Evolutionary conservation across 2,113 vertebrate species (phyloP).

Genomic region (Psilopogon haemacephalus): DNA sequence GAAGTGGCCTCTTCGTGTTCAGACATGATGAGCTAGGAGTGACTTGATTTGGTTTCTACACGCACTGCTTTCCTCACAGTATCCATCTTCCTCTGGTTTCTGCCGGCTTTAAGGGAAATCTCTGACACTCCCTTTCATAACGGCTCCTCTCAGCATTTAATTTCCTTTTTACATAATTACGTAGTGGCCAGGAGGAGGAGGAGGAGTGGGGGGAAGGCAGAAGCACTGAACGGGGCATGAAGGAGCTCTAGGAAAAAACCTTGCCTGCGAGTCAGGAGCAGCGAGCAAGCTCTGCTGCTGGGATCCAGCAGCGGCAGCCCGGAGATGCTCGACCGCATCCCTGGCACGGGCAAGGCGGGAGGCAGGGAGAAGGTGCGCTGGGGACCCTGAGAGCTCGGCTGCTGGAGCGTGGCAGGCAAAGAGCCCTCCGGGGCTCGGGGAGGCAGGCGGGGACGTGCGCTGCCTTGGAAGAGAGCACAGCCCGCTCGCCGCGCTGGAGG

Average conservation of each 20-base stretch:
- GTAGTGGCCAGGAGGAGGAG: not conserved
- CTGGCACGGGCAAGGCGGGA: not conserved
- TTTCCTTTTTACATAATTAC: not conserved
- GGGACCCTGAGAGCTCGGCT: not conserved
- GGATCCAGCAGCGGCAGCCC: not conserved
- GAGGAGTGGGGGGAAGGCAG: not conserved
- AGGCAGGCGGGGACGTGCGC: conserved; percentile 15
- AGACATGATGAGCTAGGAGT: not conserved
- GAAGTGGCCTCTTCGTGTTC: not conserved
- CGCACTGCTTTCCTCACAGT: not conserved
- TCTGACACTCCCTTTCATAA: not conserved
- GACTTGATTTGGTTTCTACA: conserved; percentile 26
- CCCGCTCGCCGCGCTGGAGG: not conserved
- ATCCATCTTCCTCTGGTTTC: not conserved
- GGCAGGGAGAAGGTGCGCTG: not conserved
- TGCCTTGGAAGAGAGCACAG: conserved; percentile 44
- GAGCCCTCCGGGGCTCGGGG: conserved; percentile 19
- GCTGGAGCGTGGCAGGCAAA: conserved; percentile 22
- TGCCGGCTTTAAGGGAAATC: not conserved
- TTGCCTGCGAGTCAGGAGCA: not conserved
- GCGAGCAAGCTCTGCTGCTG: not conserved
- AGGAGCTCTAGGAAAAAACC: conserved; percentile 26
- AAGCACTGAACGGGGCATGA: fast-evolving
- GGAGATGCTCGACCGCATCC: not conserved
- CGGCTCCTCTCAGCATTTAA: not conserved